Percentiles rank a stretch among this genome's conserved stretches.
These are phyloP conservation scores for Papilio aristodemus DNA, from an alignment of 1,140 invertebrate genomes.

Conservation along the genomic window DNA sequence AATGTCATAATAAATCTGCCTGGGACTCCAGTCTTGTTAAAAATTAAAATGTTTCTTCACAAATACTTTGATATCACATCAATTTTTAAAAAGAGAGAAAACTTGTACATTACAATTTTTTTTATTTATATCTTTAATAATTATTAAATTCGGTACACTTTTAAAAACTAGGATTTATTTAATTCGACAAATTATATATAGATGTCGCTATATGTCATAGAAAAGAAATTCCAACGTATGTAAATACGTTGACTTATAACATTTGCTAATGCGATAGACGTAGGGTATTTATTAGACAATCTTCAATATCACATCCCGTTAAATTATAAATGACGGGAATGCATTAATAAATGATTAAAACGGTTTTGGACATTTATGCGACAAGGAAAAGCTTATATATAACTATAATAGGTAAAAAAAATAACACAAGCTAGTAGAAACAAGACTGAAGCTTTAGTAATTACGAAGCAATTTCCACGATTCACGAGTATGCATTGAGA, in stretches of 20 bases:
- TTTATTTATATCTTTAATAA: too few species aligned
- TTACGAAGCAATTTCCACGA: slow-evolving; percentile 20
- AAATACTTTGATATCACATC: slow-evolving; percentile 3
- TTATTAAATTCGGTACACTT: too few species aligned
- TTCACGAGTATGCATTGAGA: slow-evolving; percentile 23
- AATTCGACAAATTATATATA: too few species aligned
- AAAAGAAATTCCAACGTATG: too few species aligned
- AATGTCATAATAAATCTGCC: slow-evolving; percentile 6
- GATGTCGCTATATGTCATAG: too few species aligned
- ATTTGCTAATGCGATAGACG: too few species aligned
- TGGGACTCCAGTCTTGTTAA: slow-evolving; percentile 2
- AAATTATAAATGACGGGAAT: too few species aligned
- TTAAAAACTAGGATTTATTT: too few species aligned
- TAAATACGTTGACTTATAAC: too few species aligned
- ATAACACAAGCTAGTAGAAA: slow-evolving; percentile 5
- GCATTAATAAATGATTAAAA: background rate
- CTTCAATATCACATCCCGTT: too few species aligned
- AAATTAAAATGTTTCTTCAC: slow-evolving; percentile 14
- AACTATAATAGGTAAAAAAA: background rate
- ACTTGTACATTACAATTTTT: too few species aligned
- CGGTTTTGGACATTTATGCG: background rate
- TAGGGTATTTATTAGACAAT: too few species aligned
- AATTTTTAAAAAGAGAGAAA: background rate
- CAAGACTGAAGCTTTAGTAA: slow-evolving; percentile 13
- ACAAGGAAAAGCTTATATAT: background rate